Conservation (phyloP, 2,113 vertebrate species). For the Carettochelys insculpta region DNA sequence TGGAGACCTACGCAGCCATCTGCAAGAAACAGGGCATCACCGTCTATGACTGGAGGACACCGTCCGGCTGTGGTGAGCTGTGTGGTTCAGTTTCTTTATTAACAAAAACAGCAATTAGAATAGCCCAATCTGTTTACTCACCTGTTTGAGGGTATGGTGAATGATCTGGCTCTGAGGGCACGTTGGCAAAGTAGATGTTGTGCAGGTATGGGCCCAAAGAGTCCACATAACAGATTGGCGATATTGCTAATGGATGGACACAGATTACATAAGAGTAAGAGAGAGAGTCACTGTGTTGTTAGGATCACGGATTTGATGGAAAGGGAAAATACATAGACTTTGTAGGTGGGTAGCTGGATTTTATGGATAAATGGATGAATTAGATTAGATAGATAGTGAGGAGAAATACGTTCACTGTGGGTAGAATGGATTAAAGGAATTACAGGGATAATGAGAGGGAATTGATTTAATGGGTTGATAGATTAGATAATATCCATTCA, state of each 20-base stretch:
- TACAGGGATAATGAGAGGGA: too few relatives aligned
- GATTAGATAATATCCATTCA: too few relatives aligned
- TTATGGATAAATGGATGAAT: neutral
- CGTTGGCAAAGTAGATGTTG: neutral
- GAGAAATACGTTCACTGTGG: neutral
- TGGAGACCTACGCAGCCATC: slow-evolving; percentile 59
- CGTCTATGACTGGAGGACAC: slow-evolving; percentile 74
- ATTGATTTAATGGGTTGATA: neutral
- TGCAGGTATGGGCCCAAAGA: neutral
- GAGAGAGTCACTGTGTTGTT: neutral
- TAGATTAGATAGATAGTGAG: neutral
- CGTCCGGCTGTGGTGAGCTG: slow-evolving; percentile 75
- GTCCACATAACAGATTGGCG: neutral
- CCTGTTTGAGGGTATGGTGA: neutral
- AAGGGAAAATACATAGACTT: neutral
- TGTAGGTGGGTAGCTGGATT: neutral
- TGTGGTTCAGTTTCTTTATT: neutral
- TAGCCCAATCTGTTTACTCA: neutral
- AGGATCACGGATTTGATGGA: neutral
- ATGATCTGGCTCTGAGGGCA: neutral
- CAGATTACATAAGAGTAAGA: neutral
- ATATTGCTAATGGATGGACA: neutral
- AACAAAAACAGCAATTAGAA: neutral
- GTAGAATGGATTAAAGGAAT: neutral
- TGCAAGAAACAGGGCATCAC: slow-evolving; percentile 62